Percentiles rank a stretch among this genome's conserved stretches.
These are phyloP conservation scores for Loris lydekkerianus DNA, from an alignment of 2,797 vertebrate genomes.

Conservation along the genomic window DNA sequence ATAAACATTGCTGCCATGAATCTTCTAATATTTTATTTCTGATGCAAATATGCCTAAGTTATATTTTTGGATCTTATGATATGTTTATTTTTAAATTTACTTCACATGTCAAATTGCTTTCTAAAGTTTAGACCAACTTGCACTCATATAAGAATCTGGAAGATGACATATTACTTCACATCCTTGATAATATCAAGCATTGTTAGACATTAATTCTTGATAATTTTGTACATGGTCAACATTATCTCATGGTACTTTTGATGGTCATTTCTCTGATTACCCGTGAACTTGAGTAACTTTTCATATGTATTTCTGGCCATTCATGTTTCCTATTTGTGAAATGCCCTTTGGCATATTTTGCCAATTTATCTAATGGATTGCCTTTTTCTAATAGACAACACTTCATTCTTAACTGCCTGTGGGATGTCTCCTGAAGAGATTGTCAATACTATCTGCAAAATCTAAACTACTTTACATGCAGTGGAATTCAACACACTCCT, in stretches of 20 bases:
- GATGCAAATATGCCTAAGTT: neutral
- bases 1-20: neutral
- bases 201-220: neutral
- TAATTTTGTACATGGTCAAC: neutral
- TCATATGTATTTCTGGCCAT: neutral
- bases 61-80: neutral
- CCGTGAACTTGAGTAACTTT: neutral
- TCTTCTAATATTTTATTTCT: neutral
- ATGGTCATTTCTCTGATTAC: neutral
- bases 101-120: neutral
- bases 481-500: neutral
- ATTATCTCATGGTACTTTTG: neutral
- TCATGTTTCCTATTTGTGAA: constrained; percentile 26
- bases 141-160: neutral
- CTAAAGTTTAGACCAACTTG: neutral
- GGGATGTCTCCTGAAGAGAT: neutral
- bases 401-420: neutral
- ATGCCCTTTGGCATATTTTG: neutral
- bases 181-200: neutral
- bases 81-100: neutral
- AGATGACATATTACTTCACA: neutral
- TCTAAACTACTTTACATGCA: neutral
- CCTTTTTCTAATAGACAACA: neutral
- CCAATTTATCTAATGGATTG: neutral
- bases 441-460: neutral